Percentiles rank a stretch among this genome's conserved stretches.
phyloP scores from a whole-genome alignment of 2,888 invertebrate genomes.

The Dilophus febrilis region DNA sequence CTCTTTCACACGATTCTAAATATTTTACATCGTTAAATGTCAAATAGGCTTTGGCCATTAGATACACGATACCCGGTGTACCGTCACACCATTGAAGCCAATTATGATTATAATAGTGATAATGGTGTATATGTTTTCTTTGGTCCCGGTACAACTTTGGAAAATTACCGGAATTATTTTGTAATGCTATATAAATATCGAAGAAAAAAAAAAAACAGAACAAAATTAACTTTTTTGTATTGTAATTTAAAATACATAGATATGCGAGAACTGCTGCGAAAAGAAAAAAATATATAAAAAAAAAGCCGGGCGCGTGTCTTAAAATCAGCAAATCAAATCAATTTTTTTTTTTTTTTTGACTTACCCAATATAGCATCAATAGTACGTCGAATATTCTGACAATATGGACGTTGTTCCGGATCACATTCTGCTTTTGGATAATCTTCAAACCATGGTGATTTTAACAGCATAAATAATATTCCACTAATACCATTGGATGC shows the following conservation, averaged over 20 bases:
- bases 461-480: slow-evolving; percentile 47
- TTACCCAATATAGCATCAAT: slow-evolving; percentile 4
- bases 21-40: slow-evolving; percentile 58
- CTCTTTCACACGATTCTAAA: slow-evolving; percentile 44
- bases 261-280: no score
- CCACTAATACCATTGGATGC: slow-evolving; percentile 45
- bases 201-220: no score
- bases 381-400: no score
- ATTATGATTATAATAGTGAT: no score
- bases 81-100: slow-evolving; percentile 93
- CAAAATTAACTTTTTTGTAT: no score
- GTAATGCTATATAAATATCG: no score
- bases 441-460: slow-evolving; percentile 31
- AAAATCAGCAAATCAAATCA: no score
- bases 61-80: slow-evolving; percentile 62
- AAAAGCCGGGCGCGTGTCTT: no score
- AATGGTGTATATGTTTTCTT: slow-evolving; percentile 29
- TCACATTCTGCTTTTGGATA: slow-evolving; percentile 16
- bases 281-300: no score
- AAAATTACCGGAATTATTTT: slow-evolving; percentile 57
- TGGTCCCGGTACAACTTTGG: slow-evolving; percentile 54
- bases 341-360: no score
- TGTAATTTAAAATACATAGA: no score
- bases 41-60: slow-evolving; percentile 65
- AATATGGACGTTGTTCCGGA: slow-evolving; percentile 26